Percentiles rank a stretch among this genome's conserved stretches.
Evolutionary conservation across 2,797 vertebrate species (phyloP).

Genomic region (Astyanax mexicanus): DNA sequence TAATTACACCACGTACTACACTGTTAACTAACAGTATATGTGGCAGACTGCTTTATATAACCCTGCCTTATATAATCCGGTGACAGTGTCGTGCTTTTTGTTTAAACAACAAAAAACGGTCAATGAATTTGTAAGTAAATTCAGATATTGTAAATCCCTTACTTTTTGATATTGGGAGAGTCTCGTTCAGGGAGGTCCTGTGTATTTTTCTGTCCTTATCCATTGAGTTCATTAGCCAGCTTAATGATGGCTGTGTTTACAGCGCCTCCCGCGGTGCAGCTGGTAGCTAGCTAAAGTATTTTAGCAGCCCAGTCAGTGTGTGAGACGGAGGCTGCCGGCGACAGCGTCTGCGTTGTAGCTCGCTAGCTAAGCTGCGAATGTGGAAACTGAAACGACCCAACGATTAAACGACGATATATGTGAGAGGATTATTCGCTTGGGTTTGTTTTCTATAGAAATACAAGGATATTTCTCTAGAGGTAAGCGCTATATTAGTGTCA

Average conservation of each 20-base stretch:
- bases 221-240: neutral
- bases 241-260: neutral
- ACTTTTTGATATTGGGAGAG: too few species aligned
- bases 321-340: slow-evolving; percentile 63
- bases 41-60: slow-evolving; percentile 22
- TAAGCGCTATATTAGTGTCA: slow-evolving; percentile 59
- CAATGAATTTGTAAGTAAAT: neutral
- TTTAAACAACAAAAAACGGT: too few species aligned
- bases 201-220: slow-evolving; percentile 3
- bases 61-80: too few species aligned
- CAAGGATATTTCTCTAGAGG: slow-evolving; percentile 72
- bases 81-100: neutral
- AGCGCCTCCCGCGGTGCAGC: slow-evolving; percentile 33
- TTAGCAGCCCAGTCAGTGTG: slow-evolving; percentile 71
- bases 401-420: slow-evolving; percentile 63
- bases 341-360: slow-evolving; percentile 62
- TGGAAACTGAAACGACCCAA: slow-evolving; percentile 57
- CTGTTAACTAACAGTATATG: slow-evolving; percentile 32
- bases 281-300: slow-evolving; percentile 68
- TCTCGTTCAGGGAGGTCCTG: too few species aligned
- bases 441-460: slow-evolving; percentile 44
- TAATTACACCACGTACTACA: slow-evolving; percentile 46
- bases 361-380: slow-evolving; percentile 69
- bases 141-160: neutral
- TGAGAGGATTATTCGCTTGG: slow-evolving; percentile 41